phyloP scores from a whole-genome alignment of 2,797 vertebrate genomes.

The Protosalanx chinensis region DNA sequence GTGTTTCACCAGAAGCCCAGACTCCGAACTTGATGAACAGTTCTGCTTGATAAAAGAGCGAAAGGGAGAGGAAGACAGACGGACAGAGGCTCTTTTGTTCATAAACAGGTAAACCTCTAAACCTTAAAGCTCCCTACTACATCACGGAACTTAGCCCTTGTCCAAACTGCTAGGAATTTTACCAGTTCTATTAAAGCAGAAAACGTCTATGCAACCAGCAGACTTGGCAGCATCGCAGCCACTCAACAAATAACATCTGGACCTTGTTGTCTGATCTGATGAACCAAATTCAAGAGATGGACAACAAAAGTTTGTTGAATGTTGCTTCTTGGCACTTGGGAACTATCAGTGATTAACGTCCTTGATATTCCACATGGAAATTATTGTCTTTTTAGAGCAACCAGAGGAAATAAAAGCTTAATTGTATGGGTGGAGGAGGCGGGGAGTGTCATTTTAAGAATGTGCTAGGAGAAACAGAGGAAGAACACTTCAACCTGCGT shows the following conservation, averaged over 20 bases:
- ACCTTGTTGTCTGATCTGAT: slow-evolving; percentile 59
- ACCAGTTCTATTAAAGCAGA: slow-evolving; percentile 63
- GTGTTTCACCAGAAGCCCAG: not conserved
- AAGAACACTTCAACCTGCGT: slow-evolving; percentile 42
- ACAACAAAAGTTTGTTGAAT: slow-evolving; percentile 61
- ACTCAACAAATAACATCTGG: slow-evolving; percentile 73
- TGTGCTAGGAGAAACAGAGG: slow-evolving; percentile 36
- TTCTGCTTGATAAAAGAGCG: slow-evolving; percentile 13
- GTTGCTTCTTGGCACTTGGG: slow-evolving; percentile 62
- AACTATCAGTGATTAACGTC: slow-evolving; percentile 59
- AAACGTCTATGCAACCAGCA: slow-evolving; percentile 60
- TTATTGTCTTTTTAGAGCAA: slow-evolving; percentile 33
- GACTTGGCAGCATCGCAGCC: slow-evolving; percentile 56
- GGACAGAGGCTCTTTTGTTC: slow-evolving; percentile 28
- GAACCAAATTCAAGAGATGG: slow-evolving; percentile 56
- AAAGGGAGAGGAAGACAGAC: not conserved
- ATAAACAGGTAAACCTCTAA: slow-evolving; percentile 59
- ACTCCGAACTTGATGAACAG: not conserved
- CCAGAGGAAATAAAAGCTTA: slow-evolving; percentile 45
- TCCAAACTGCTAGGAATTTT: slow-evolving; percentile 56
- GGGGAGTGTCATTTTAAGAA: slow-evolving; percentile 47
- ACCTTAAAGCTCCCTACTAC: slow-evolving; percentile 47
- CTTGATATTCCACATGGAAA: slow-evolving; percentile 49
- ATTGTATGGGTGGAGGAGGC: slow-evolving; percentile 36
- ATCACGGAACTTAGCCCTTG: slow-evolving; percentile 48